Evolutionary conservation across 2,797 vertebrate species (phyloP).

Genomic region (Lophius americanus): DNA sequence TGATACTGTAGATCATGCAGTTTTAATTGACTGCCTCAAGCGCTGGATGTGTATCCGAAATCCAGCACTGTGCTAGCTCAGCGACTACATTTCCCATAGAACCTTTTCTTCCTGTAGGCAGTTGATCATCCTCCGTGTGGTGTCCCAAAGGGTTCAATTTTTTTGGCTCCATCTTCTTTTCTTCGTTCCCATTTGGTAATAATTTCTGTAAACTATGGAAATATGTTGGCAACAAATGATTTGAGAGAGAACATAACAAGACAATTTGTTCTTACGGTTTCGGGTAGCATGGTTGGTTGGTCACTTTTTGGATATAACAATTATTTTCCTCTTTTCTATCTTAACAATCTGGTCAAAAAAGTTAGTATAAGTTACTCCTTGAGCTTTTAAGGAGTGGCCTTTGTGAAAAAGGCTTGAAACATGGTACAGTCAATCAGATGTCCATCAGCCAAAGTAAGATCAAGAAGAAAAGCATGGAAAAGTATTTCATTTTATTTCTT

Average conservation of each 20-base stretch:
- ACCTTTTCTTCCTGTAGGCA: conserved; percentile 49
- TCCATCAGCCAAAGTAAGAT: too few relatives aligned
- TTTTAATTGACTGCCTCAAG: conserved; percentile 69
- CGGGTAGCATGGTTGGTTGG: too few relatives aligned
- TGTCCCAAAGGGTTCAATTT: conserved; percentile 51
- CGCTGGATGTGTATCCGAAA: conserved; percentile 47
- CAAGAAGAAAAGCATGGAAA: too few relatives aligned
- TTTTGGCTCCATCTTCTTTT: conserved; percentile 36
- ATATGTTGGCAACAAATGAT: not conserved
- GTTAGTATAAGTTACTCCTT: too few relatives aligned
- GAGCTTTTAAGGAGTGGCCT: too few relatives aligned
- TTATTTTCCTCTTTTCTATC: too few relatives aligned
- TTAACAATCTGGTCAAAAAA: too few relatives aligned
- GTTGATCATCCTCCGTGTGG: conserved; percentile 42
- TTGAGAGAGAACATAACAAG: not conserved
- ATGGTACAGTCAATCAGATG: too few relatives aligned
- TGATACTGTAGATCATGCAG: conserved; percentile 65
- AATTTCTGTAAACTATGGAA: conserved; percentile 21
- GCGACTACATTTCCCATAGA: conserved; percentile 52
- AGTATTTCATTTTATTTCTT: too few relatives aligned
- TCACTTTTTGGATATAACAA: too few relatives aligned
- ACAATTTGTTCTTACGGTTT: too few relatives aligned
- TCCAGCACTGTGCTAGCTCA: conserved; percentile 57
- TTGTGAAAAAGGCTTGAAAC: too few relatives aligned
- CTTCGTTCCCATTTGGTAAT: conserved; percentile 9